Conservation (phyloP, 1,140 invertebrate genomes). For the Elymnias hypermnestra region DNA sequence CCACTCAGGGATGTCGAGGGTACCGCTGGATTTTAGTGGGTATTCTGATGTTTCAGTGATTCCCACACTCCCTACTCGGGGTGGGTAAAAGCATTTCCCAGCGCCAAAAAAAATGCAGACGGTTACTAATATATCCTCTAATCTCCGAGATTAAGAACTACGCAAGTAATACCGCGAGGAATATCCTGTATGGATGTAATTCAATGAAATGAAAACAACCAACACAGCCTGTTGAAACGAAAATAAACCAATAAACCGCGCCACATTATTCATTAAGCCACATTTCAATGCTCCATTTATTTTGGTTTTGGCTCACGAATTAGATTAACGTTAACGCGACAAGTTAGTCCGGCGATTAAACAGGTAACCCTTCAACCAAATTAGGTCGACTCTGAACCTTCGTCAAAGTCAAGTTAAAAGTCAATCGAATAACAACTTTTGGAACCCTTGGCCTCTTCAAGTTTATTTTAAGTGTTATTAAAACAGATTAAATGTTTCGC, state of each 20-base stretch:
- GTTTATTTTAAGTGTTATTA: constrained; percentile 1
- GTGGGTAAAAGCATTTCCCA: no score
- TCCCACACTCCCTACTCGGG: no score
- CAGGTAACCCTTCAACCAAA: constrained; percentile 22
- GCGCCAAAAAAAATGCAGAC: no score
- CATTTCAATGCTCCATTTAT: constrained; percentile 11
- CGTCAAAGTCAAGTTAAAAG: constrained; percentile 29
- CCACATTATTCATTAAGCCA: constrained; percentile 6
- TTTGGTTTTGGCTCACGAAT: constrained; percentile 20
- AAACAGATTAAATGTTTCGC: background rate
- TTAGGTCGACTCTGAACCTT: constrained; percentile 23
- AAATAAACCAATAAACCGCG: constrained; percentile 3
- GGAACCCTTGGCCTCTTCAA: background rate
- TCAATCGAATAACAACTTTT: constrained; percentile 21
- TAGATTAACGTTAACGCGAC: constrained; percentile 23
- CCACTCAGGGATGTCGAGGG: no score
- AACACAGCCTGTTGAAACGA: background rate
- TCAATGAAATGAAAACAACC: no score
- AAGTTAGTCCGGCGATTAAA: constrained; percentile 25
- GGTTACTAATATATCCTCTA: no score
- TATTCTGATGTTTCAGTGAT: no score
- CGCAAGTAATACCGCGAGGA: no score
- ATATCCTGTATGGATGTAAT: no score
- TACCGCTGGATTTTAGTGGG: no score
- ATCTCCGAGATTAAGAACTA: no score